phyloP scores from a whole-genome alignment of 2,113 vertebrate genomes.

The Aythya baeri region DNA sequence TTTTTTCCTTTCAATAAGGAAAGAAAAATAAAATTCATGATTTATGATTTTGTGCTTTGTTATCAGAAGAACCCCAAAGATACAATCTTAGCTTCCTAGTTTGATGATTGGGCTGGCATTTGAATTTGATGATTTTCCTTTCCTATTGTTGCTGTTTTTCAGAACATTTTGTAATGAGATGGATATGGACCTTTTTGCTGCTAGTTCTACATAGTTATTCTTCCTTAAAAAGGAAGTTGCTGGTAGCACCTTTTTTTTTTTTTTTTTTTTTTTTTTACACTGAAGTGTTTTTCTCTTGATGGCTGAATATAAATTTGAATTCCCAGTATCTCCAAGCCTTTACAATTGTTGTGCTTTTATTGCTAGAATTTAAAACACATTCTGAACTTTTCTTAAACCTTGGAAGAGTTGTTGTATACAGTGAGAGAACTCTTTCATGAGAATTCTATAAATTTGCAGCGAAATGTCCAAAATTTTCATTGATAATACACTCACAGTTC shows the following conservation, averaged over 20 bases:
- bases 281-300: background rate
- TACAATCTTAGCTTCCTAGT: background rate
- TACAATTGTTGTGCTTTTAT: background rate
- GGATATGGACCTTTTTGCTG: background rate
- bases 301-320: background rate
- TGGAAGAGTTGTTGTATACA: background rate
- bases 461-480: background rate
- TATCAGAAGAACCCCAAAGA: background rate
- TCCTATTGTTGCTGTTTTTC: background rate
- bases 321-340: background rate
- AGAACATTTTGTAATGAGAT: background rate
- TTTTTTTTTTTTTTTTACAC: background rate
- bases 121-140: background rate
- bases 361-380: background rate
- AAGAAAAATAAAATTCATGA: rapidly evolving
- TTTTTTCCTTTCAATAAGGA: background rate
- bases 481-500: background rate
- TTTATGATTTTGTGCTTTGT: background rate
- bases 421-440: constrained; percentile 21
- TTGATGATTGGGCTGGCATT: background rate
- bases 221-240: background rate
- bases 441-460: background rate
- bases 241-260: background rate
- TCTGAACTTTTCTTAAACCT: background rate
- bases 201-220: background rate